These are phyloP conservation scores for Drosophila melanosoma DNA, from an alignment of 2,888 invertebrate species.

Conservation along the genomic window DNA sequence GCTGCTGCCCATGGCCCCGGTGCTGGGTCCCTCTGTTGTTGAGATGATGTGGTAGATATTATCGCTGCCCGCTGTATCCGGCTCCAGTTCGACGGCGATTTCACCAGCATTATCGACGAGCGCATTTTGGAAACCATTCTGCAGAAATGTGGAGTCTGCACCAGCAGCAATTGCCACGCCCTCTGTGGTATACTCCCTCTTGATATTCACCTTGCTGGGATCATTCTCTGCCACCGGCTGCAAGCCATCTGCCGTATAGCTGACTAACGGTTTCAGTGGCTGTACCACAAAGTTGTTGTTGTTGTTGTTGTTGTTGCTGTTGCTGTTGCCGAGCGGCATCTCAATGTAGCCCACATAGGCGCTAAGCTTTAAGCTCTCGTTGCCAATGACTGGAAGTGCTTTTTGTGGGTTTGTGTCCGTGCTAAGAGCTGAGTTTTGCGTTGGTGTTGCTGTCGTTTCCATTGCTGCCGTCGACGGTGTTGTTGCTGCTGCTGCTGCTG, in stretches of 20 bases:
- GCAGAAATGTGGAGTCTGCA: constrained; percentile 32
- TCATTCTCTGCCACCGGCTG: constrained; percentile 68
- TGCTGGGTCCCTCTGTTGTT: constrained; percentile 77
- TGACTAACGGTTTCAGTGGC: constrained; percentile 50
- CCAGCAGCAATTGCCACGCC: constrained; percentile 31
- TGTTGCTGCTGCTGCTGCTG: constrained; percentile 30
- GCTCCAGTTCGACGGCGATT: constrained; percentile 60
- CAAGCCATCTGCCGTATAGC: constrained; percentile 61
- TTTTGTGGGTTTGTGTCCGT: constrained; percentile 64
- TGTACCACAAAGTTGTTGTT: constrained; percentile 29
- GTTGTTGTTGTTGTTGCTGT: constrained; percentile 10
- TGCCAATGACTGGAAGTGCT: constrained; percentile 61
- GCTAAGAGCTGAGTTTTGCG: constrained; percentile 40
- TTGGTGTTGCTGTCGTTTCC: constrained; percentile 37
- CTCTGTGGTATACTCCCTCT: constrained; percentile 81
- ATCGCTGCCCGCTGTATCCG: constrained; percentile 82
- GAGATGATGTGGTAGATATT: constrained; percentile 81
- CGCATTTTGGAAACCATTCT: constrained; percentile 49
- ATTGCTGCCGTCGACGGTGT: constrained; percentile 28
- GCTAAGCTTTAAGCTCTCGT: constrained; percentile 80
- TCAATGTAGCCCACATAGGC: constrained; percentile 77
- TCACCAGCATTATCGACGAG: constrained; percentile 52
- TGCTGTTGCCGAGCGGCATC: constrained; percentile 31
- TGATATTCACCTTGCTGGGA: constrained; percentile 81
- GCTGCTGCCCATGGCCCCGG: constrained; percentile 8